Conservation (phyloP, 2,888 invertebrate genomes). For the Mystacides longicornis region DNA sequence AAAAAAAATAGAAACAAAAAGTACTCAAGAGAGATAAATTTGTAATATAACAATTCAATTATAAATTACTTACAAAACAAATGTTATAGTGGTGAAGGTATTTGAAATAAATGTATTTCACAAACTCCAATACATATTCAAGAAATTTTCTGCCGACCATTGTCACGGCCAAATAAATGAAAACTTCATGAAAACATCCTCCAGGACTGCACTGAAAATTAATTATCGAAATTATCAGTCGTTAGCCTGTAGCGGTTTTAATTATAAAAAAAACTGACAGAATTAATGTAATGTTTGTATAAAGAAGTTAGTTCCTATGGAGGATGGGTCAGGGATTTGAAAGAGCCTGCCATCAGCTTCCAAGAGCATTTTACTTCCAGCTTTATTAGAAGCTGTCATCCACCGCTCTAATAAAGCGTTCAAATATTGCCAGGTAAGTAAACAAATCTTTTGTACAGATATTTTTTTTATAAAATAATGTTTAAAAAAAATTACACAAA, state of each 20-base stretch:
- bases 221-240: constrained; percentile 11
- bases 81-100: neutral
- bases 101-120: neutral
- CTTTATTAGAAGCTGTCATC: too few species aligned
- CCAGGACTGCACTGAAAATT: constrained; percentile 74
- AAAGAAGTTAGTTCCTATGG: too few species aligned
- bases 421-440: neutral
- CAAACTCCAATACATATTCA: constrained; percentile 61
- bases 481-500: constrained; percentile 32
- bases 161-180: constrained; percentile 89
- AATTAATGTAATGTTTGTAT: too few species aligned
- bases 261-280: too few species aligned
- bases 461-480: neutral
- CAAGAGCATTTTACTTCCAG: too few species aligned
- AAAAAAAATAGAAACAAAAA: neutral
- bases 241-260: too few species aligned
- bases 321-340: too few species aligned
- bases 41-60: too few species aligned
- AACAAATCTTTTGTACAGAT: neutral
- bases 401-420: too few species aligned
- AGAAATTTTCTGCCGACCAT: constrained; percentile 95
- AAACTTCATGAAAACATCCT: constrained; percentile 86
- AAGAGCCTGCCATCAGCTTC: too few species aligned
- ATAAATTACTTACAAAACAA: neutral
- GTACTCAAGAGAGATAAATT: neutral